Conservation (phyloP, 2,888 invertebrate species). For the Cosmia trapezina region DNA sequence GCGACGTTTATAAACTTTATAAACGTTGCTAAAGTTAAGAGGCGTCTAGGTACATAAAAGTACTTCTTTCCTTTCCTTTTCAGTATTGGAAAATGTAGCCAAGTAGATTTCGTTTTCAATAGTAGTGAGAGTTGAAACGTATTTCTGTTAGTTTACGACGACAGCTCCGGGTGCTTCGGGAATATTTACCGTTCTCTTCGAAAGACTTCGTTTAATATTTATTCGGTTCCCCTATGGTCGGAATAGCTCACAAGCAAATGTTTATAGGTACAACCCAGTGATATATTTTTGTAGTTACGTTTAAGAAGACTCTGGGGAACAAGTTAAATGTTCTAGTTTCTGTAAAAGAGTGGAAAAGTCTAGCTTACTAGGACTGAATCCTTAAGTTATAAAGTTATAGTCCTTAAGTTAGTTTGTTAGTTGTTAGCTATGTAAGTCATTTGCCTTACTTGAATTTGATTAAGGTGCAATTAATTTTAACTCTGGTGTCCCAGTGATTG, state of each 20-base stretch:
- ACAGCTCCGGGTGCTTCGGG: conserved; percentile 32
- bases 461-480: not conserved
- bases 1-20: too few relatives aligned
- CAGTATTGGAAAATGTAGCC: conserved; percentile 11
- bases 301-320: conserved; percentile 1
- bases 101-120: conserved; percentile 4
- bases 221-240: conserved; percentile 2
- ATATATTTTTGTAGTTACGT: conserved; percentile 24
- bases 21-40: not conserved
- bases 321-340: not conserved
- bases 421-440: not conserved
- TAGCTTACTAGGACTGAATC: not conserved
- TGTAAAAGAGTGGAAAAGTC: not conserved
- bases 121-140: conserved; percentile 11
- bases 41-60: not conserved
- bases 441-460: not conserved
- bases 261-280: conserved; percentile 7
- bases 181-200: conserved; percentile 18
- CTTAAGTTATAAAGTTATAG: too few relatives aligned
- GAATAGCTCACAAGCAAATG: not conserved
- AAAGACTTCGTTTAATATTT: conserved; percentile 37
- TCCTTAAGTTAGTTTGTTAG: too few relatives aligned
- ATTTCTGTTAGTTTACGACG: conserved; percentile 37
- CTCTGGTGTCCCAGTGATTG: not conserved
- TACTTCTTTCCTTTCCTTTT: not conserved